Evolutionary conservation across 2,888 invertebrate species (phyloP).

Genomic region (Eubasilissa splendida): DNA sequence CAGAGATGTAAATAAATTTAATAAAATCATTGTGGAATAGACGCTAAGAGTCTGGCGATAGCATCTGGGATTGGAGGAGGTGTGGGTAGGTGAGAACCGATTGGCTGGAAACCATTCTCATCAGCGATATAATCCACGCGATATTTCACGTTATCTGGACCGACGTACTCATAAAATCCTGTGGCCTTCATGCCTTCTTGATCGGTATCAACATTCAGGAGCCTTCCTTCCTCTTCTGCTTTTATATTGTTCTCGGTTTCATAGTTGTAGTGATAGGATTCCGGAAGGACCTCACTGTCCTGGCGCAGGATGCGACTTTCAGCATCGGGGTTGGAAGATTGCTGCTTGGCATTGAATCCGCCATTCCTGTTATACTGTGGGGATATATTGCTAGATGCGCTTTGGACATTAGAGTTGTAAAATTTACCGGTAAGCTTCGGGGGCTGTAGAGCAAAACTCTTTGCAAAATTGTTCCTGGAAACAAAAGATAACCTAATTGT

Average conservation of each 20-base stretch:
- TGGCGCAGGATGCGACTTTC: slow-evolving; percentile 48
- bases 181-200: slow-evolving; percentile 69
- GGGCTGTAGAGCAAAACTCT: no score
- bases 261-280: slow-evolving; percentile 60
- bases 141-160: slow-evolving; percentile 72
- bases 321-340: slow-evolving; percentile 41
- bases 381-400: slow-evolving; percentile 44
- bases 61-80: slow-evolving; percentile 60
- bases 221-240: slow-evolving; percentile 69
- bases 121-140: slow-evolving; percentile 73
- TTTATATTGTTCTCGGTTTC: slow-evolving; percentile 72
- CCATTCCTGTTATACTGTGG: background rate
- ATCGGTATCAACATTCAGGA: slow-evolving; percentile 69
- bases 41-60: background rate
- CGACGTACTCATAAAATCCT: slow-evolving; percentile 73
- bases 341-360: no score
- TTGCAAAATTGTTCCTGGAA: no score
- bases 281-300: slow-evolving; percentile 46
- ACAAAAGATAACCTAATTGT: no score
- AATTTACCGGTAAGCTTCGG: no score
- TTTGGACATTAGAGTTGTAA: slow-evolving; percentile 39
- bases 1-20: background rate
- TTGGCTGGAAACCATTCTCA: slow-evolving; percentile 70
- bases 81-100: slow-evolving; percentile 61
- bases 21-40: background rate